Evolutionary conservation across 2,888 invertebrate species (phyloP).

Genomic region (Dinocampus coccinellae): DNA sequence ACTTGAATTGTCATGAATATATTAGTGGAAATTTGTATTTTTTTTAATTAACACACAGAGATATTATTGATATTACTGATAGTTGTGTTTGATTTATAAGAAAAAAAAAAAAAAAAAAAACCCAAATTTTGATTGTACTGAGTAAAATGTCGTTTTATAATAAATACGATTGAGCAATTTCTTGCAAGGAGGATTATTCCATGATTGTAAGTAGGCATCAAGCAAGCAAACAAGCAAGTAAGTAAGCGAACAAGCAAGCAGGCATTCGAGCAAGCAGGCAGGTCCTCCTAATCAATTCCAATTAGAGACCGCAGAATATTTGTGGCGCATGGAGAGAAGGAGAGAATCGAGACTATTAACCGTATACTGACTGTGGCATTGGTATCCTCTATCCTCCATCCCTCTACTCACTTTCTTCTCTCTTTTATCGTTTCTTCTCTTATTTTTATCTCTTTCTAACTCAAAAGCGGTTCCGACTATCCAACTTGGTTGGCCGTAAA

Average conservation of each 20-base stretch:
- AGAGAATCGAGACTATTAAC: constrained; percentile 65
- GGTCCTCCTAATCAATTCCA: constrained; percentile 68
- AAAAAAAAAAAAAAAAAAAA: not conserved
- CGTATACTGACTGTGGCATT: constrained; percentile 49
- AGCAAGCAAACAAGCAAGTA: not conserved
- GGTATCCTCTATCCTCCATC: not conserved
- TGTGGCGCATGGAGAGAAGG: constrained; percentile 61
- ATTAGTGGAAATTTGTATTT: too few relatives aligned
- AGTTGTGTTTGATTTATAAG: not conserved
- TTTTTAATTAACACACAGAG: too few relatives aligned
- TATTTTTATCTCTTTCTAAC: not conserved
- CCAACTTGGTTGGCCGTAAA: constrained; percentile 60
- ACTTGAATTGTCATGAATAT: too few relatives aligned
- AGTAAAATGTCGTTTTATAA: not conserved
- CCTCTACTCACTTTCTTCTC: not conserved
- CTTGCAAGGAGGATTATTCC: not conserved
- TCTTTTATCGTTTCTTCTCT: constrained; percentile 12
- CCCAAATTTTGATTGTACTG: not conserved
- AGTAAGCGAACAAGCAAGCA: not conserved
- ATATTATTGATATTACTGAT: too few relatives aligned
- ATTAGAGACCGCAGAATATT: constrained; percentile 67
- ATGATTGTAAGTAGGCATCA: not conserved
- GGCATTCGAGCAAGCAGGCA: not conserved
- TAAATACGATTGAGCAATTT: not conserved
- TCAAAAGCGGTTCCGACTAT: constrained; percentile 20